A percentile compares a stretch with the other conserved stretches of the same genome.
phyloP scores from a whole-genome alignment of 2,888 invertebrate genomes.

The Cheilosia grossa region DNA sequence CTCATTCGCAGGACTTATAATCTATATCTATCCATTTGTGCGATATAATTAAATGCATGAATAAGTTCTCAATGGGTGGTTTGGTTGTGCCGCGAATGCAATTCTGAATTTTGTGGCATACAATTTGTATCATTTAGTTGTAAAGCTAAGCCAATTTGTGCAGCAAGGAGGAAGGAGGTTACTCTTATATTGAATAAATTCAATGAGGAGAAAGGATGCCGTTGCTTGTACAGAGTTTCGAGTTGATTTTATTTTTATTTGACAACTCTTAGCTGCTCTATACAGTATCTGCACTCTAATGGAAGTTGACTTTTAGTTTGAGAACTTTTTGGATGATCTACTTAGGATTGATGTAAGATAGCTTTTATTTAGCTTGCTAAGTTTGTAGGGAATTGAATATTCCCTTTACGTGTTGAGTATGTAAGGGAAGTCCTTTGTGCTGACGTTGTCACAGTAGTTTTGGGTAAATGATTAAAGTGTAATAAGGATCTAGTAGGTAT shows the following conservation, averaged over 20 bases:
- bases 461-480: conserved; percentile 51
- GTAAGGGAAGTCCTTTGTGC: conserved; percentile 53
- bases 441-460: conserved; percentile 27
- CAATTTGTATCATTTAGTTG: conserved; percentile 62
- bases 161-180: background rate
- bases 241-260: conserved; percentile 53
- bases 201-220: conserved; percentile 28
- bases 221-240: background rate
- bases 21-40: conserved; percentile 42
- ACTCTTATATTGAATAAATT: conserved; percentile 23
- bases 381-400: conserved; percentile 44
- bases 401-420: conserved; percentile 32
- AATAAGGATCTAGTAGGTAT: conserved; percentile 12
- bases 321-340: conserved; percentile 46
- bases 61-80: conserved; percentile 51
- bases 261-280: conserved; percentile 28
- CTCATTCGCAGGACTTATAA: conserved; percentile 44
- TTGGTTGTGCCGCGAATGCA: conserved; percentile 36
- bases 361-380: conserved; percentile 37
- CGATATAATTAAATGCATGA: conserved; percentile 71
- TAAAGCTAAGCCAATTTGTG: conserved; percentile 41
- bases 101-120: conserved; percentile 27
- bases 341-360: conserved; percentile 45
- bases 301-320: conserved; percentile 55
- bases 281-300: conserved; percentile 20